Evolutionary conservation across 2,113 vertebrate genomes (phyloP).

Genomic region (Leptodactylus fuscus): DNA sequence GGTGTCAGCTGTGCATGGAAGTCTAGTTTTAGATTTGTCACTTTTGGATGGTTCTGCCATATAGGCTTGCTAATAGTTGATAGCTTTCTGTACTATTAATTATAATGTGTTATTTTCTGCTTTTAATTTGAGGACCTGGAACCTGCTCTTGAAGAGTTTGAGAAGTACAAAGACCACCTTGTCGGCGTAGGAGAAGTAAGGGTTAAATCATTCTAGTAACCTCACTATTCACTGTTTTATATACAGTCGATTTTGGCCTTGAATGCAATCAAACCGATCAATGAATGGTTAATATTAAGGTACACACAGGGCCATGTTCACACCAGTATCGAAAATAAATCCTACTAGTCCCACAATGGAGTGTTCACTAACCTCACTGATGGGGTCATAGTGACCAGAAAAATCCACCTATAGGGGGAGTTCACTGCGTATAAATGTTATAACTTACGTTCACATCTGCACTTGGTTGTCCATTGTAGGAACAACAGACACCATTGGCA

Average conservation of each 20-base stretch:
- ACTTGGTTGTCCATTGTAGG: no score
- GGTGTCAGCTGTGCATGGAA: no score
- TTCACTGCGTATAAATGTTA: no score
- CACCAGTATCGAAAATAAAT: neutral
- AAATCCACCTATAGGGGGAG: neutral
- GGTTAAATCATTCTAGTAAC: neutral
- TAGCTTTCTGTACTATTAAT: neutral
- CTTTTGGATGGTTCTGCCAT: no score
- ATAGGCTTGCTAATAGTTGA: no score
- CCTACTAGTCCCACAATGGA: neutral
- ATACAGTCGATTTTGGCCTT: no score
- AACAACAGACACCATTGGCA: no score
- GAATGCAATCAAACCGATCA: no score
- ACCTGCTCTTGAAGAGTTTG: conserved; percentile 63
- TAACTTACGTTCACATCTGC: no score
- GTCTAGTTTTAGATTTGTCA: no score
- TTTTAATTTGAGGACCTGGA: conserved; percentile 66
- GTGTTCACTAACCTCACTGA: neutral
- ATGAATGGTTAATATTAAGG: no score
- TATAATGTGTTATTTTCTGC: neutral
- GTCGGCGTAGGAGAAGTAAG: conserved; percentile 67
- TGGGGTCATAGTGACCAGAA: neutral
- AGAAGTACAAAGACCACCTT: conserved; percentile 66
- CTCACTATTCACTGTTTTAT: no score
- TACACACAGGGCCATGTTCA: neutral